Evolutionary conservation across 2,888 invertebrate species (phyloP), one percentile per base, ranked within the genome.

Genomic region (Coelinius sp.): DNA sequence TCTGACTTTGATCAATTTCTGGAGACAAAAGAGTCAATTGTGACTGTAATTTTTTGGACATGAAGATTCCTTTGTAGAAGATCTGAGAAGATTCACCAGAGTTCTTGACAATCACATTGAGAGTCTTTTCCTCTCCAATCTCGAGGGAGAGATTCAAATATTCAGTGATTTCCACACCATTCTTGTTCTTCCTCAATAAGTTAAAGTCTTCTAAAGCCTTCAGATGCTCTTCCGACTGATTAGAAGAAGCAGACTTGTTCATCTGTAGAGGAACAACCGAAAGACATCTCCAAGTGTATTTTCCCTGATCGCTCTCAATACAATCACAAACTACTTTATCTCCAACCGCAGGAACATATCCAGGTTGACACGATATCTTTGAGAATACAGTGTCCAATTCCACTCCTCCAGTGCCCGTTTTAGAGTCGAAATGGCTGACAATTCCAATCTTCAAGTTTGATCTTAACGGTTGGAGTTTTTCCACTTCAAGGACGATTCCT

Each of bases 261-360:
- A 17, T 79, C 73, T 79, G 79, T 1, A 82, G 74, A 56, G 88
- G 88, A 64, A 86, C 81, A 14, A 90, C 82, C 64, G 88, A 89
- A 66, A 93, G 81, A 0, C 92, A 92, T 77, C 94, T 89, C 93
- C 93, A 91, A 59, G 86, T 85, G 70, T 87, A 90, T 10, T 81
- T 78, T 14, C 89, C 90, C 88, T 93, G 92, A 78, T 92, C 91
- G 84, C 94, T 94, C 88, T 95, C 95, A 79, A 95, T 93, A 1
- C 92, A 90, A 83, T 94, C 93, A 4, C 91, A 90, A 69, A 90
- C 83, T 2, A 93, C 93, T 84, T 90, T 89, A 79, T 93, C 92
- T 10, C 93, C 92, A 65, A 91, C 81, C 46, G 88, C 84, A 0
- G 93, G 91, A 38, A 89, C 82, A 74, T 90, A 89, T 0, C 90